Conservation (phyloP, 2,888 invertebrate genomes). For the Plemyria rubiginata region DNA sequence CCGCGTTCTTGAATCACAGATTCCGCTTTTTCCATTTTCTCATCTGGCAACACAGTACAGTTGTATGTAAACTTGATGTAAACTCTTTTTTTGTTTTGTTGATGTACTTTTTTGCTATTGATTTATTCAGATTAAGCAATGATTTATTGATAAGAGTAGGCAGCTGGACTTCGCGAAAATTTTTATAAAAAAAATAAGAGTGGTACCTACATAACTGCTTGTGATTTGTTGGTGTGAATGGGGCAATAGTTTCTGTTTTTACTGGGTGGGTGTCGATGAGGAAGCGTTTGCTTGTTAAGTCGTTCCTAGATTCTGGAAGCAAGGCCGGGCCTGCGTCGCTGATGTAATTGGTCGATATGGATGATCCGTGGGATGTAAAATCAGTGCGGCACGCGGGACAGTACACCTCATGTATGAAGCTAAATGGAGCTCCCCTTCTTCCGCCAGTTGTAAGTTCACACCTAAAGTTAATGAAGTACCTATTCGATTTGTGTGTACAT, state of each 20-base stretch:
- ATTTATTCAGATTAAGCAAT: no score
- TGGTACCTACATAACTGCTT: slow-evolving; percentile 47
- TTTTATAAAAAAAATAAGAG: slow-evolving; percentile 50
- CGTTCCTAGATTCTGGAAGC: slow-evolving; percentile 4
- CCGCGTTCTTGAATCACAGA: no score
- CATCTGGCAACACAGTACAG: no score
- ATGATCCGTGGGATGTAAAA: slow-evolving; percentile 81
- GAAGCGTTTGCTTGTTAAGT: slow-evolving; percentile 7
- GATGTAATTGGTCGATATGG: slow-evolving; percentile 61
- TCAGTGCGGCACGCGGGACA: slow-evolving; percentile 69
- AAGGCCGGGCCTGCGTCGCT: slow-evolving; percentile 18
- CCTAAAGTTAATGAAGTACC: not conserved
- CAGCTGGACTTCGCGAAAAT: slow-evolving; percentile 53
- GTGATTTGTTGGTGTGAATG: slow-evolving; percentile 14
- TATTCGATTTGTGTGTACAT: slow-evolving; percentile 1
- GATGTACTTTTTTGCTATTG: no score
- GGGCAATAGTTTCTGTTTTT: slow-evolving; percentile 11
- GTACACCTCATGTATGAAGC: slow-evolving; percentile 89
- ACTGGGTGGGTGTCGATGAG: slow-evolving; percentile 38
- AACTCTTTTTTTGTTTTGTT: no score
- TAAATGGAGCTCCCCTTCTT: slow-evolving; percentile 89
- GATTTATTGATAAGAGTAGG: slow-evolving; percentile 54
- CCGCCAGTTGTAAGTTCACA: slow-evolving; percentile 89
- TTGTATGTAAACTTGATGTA: no score
- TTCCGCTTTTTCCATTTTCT: no score